Evolutionary conservation across 2,888 invertebrate genomes (phyloP).

Genomic region (Aethes cnicana): DNA sequence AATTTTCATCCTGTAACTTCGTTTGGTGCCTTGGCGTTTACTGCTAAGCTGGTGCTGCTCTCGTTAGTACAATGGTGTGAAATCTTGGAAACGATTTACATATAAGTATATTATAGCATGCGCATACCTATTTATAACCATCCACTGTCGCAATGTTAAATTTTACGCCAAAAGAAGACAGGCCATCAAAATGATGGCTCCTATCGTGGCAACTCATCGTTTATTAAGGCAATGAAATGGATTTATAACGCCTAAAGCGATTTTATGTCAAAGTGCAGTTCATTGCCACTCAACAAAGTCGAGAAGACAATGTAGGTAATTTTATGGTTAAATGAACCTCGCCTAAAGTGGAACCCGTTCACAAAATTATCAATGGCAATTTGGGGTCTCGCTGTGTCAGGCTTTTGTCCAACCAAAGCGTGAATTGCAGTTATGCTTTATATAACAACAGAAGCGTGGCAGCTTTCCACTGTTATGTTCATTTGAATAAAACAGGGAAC

Average conservation of each 20-base stretch:
- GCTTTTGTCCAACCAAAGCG: conserved; percentile 69
- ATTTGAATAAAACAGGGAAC: conserved; percentile 51
- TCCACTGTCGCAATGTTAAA: background rate
- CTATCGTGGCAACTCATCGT: conserved; percentile 74
- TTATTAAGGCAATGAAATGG: conserved; percentile 80
- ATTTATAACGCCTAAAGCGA: conserved; percentile 77
- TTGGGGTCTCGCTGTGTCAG: conserved; percentile 61
- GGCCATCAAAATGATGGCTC: conserved; percentile 62
- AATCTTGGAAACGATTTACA: background rate
- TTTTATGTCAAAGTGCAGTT: conserved; percentile 82
- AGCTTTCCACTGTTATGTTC: conserved; percentile 63
- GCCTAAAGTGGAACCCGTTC: conserved; percentile 74
- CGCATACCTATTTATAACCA: background rate
- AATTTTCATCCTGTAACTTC: too few species aligned
- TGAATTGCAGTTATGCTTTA: conserved; percentile 77
- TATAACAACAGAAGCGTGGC: conserved; percentile 73
- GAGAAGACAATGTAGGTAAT: conserved; percentile 74
- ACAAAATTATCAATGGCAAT: conserved; percentile 78
- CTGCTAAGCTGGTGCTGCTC: too few species aligned
- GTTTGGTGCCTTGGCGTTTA: conserved; percentile 8
- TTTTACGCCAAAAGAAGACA: conserved; percentile 4
- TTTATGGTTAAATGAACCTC: conserved; percentile 80
- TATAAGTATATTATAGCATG: background rate
- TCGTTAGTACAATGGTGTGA: background rate
- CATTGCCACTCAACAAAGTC: conserved; percentile 79